Conservation (phyloP, 2,888 invertebrate genomes). For the Orthosia gracilis region DNA sequence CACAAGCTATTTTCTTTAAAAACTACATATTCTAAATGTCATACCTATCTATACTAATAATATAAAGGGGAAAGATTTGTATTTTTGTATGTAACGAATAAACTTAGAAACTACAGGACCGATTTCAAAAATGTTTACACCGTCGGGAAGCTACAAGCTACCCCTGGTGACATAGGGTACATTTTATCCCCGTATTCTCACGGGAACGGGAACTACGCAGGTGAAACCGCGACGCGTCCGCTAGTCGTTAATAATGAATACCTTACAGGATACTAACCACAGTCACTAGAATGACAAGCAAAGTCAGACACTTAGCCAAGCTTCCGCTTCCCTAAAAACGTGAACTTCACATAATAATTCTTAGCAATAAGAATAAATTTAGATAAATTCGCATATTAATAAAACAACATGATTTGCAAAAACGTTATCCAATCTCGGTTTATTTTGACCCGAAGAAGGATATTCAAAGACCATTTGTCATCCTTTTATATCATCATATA, state of each 20-base stretch:
- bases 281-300: conserved; percentile 25
- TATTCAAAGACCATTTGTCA: conserved; percentile 14
- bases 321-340: conserved; percentile 65
- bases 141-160: too few species aligned
- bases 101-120: too few species aligned
- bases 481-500: conserved; percentile 34
- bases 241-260: neutral
- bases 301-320: conserved; percentile 29
- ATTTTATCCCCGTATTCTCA: too few species aligned
- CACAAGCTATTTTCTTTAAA: too few species aligned
- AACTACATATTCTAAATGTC: neutral
- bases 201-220: too few species aligned
- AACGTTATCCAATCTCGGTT: neutral
- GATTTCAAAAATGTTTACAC: too few species aligned
- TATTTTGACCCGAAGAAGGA: conserved; percentile 3
- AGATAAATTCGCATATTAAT: neutral
- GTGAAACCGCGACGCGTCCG: too few species aligned
- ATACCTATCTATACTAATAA: too few species aligned
- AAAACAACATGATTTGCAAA: conserved; percentile 10
- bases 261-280: conserved; percentile 41
- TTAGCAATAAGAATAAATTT: neutral
- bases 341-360: conserved; percentile 48
- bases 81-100: too few species aligned
- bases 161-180: too few species aligned
- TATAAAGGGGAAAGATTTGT: too few species aligned